Conservation (phyloP, 2,797 vertebrate species). For the Anguilla pacifica region DNA sequence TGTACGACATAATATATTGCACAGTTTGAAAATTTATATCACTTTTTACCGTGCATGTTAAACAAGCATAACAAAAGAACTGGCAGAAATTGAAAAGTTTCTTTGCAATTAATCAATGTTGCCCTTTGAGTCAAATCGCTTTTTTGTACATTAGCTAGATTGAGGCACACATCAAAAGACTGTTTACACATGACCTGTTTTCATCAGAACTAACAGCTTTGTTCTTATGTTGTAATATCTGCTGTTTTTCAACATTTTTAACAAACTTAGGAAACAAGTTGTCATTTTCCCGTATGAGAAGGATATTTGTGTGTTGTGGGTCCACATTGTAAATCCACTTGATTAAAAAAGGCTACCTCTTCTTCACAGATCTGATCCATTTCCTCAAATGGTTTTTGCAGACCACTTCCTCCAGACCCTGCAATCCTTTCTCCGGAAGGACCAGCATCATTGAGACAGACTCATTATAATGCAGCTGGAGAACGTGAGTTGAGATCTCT, state of each 20-base stretch:
- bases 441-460: constrained; percentile 72
- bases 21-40: too few relatives aligned
- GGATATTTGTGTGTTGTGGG: not conserved
- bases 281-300: not conserved
- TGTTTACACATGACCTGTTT: too few relatives aligned
- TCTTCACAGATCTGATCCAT: constrained; percentile 63
- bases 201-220: too few relatives aligned
- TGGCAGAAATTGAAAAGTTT: too few relatives aligned
- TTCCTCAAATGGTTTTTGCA: constrained; percentile 56
- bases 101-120: too few relatives aligned
- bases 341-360: constrained; percentile 47
- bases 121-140: too few relatives aligned
- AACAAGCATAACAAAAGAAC: too few relatives aligned
- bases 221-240: too few relatives aligned
- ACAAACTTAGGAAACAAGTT: not conserved
- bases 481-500: constrained; percentile 56
- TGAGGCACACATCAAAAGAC: too few relatives aligned
- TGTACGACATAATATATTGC: too few relatives aligned
- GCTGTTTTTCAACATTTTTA: not conserved
- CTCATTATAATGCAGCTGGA: constrained; percentile 69
- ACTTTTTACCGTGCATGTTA: too few relatives aligned
- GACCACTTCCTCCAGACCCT: constrained; percentile 58
- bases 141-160: too few relatives aligned
- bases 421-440: constrained; percentile 61
- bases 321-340: not conserved